phyloP scores from a whole-genome alignment of 2,888 invertebrate species.

The Hedychridium roseum region DNA sequence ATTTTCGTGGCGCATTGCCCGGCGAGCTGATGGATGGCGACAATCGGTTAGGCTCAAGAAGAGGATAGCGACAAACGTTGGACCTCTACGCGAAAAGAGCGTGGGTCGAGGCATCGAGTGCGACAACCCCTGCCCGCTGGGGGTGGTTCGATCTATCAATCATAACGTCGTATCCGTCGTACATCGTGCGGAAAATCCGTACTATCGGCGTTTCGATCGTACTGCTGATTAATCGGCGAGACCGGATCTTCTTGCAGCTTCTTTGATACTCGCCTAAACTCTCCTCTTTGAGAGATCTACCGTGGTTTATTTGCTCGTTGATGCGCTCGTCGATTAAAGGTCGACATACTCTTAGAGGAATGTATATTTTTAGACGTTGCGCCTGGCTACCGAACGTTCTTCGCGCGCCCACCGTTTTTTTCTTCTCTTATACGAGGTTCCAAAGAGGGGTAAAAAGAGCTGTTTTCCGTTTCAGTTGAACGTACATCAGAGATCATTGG shows the following conservation, averaged over 20 bases:
- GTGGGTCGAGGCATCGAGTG: not conserved
- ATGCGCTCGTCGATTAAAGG: too few species aligned
- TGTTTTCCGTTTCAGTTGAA: constrained; percentile 52
- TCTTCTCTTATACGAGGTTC: too few species aligned
- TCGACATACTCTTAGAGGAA: too few species aligned
- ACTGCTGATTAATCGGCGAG: too few species aligned
- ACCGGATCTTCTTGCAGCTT: not conserved
- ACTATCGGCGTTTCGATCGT: constrained; percentile 29
- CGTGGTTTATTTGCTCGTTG: too few species aligned
- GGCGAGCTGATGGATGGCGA: constrained; percentile 53
- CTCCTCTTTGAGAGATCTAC: not conserved
- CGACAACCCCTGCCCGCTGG: not conserved
- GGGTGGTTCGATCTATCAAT: not conserved
- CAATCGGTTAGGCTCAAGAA: constrained; percentile 61
- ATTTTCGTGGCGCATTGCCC: constrained; percentile 51
- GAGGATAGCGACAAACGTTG: constrained; percentile 29
- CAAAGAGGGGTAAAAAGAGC: too few species aligned
- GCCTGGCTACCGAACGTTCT: too few species aligned
- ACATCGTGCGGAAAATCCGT: constrained; percentile 35
- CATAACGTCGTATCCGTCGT: not conserved
- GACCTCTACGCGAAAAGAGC: not conserved
- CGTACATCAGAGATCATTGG: constrained; percentile 60
- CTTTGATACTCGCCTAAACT: not conserved
- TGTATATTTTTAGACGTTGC: too few species aligned
- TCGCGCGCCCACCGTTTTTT: too few species aligned